phyloP scores from a whole-genome alignment of 1,140 invertebrate genomes.

The Atta colombica region DNA sequence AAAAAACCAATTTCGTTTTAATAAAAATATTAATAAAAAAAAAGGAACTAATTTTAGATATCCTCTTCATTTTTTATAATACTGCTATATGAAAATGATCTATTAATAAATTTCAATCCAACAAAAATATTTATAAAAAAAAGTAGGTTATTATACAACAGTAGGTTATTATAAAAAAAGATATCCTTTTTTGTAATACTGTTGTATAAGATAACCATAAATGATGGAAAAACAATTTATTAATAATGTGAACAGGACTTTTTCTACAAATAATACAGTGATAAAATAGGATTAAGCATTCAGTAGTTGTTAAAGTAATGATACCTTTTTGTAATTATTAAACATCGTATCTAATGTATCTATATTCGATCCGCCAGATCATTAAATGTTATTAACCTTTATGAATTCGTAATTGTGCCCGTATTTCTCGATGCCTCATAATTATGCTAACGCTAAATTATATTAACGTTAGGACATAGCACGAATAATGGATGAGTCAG shows the following conservation, averaged over 20 bases:
- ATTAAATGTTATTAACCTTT: slow-evolving; percentile 46
- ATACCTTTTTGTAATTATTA: slow-evolving; percentile 1
- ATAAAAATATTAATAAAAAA: background rate
- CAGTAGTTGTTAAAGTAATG: background rate
- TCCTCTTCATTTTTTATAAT: background rate
- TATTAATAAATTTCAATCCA: background rate
- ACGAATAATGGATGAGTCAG: slow-evolving; percentile 46
- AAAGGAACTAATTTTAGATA: background rate
- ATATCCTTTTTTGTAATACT: background rate
- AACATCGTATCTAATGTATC: background rate
- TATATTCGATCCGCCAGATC: slow-evolving; percentile 2
- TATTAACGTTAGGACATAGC: slow-evolving; percentile 32
- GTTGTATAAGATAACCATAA: background rate
- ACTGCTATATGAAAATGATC: background rate
- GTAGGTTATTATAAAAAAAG: background rate
- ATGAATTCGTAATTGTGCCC: slow-evolving; percentile 34
- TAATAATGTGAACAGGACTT: background rate
- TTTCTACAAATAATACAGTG: background rate
- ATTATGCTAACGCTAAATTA: slow-evolving; percentile 27
- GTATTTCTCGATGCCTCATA: slow-evolving; percentile 40
- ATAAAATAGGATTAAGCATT: background rate
- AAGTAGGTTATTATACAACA: background rate
- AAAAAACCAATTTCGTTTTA: background rate
- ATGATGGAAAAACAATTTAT: background rate
- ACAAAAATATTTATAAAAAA: background rate